Evolutionary conservation across 2,888 invertebrate genomes (phyloP).

Genomic region (Allacma fusca): DNA sequence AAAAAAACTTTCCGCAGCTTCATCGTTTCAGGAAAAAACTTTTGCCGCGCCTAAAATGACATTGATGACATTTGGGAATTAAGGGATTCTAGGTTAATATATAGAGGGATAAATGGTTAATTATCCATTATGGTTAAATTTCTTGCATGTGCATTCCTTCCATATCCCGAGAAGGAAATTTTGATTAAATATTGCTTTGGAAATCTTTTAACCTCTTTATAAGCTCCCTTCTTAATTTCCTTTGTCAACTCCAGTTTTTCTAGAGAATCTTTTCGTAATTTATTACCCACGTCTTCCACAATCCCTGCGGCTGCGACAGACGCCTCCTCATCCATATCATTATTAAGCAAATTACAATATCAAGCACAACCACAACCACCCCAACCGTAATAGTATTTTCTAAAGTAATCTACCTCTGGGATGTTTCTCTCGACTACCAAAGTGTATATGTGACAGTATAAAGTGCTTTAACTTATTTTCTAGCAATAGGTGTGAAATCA

Average conservation of each 20-base stretch:
- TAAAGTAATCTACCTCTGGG: too few species aligned
- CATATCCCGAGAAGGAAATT: background rate
- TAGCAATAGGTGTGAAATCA: too few species aligned
- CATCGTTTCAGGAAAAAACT: background rate
- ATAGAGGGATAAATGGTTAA: background rate
- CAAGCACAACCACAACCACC: background rate
- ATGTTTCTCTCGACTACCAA: too few species aligned
- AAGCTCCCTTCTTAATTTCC: background rate
- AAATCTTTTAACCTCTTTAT: background rate
- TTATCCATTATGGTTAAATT: background rate
- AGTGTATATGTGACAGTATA: too few species aligned
- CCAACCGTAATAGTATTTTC: too few species aligned
- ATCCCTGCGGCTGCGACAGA: background rate
- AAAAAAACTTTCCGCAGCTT: background rate
- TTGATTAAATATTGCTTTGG: background rate
- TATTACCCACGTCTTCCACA: background rate
- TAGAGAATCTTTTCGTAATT: constrained; percentile 20
- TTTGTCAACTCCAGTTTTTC: background rate
- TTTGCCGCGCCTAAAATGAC: constrained; percentile 24
- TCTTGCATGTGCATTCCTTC: background rate
- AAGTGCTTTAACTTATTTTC: too few species aligned
- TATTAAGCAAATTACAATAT: background rate
- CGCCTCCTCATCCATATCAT: background rate
- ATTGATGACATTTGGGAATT: too few species aligned
- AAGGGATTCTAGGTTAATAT: too few species aligned